Percentiles rank a stretch among this genome's conserved stretches.
phyloP scores from a whole-genome alignment of 1,140 invertebrate species.

The Tetragnatha versicolor region DNA sequence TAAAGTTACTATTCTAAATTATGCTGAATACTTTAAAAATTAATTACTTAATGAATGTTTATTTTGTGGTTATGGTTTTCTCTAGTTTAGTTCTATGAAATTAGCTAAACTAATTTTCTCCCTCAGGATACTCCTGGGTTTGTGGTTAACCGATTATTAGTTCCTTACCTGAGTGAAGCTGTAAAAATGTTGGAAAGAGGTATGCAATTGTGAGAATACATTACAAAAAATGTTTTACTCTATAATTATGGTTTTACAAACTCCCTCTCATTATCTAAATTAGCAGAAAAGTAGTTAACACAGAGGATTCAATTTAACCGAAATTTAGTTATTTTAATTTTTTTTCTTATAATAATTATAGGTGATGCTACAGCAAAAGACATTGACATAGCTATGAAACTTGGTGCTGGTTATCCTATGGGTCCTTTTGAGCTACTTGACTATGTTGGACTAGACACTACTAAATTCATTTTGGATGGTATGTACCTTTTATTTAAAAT shows the following conservation, averaged over 20 bases:
- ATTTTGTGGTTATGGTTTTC: not conserved
- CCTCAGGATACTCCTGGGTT: slow-evolving; percentile 81
- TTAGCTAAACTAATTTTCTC: slow-evolving; percentile 7
- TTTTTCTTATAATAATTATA: slow-evolving; percentile 12
- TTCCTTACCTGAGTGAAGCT: slow-evolving; percentile 80
- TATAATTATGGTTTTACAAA: too few species aligned
- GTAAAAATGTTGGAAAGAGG: slow-evolving; percentile 80
- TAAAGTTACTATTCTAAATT: too few species aligned
- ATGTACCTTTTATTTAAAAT: not conserved
- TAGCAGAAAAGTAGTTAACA: too few species aligned
- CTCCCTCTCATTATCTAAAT: too few species aligned
- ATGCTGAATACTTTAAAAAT: too few species aligned
- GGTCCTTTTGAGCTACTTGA: slow-evolving; percentile 83
- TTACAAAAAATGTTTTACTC: too few species aligned
- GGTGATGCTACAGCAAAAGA: slow-evolving; percentile 72
- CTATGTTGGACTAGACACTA: slow-evolving; percentile 78
- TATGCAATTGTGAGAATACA: too few species aligned
- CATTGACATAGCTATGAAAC: slow-evolving; percentile 86
- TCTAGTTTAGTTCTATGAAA: not conserved
- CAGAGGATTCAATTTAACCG: slow-evolving; percentile 1
- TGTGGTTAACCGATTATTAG: slow-evolving; percentile 83
- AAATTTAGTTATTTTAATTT: not conserved
- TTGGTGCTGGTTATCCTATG: slow-evolving; percentile 85
- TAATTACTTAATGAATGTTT: too few species aligned
- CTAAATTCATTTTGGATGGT: slow-evolving; percentile 69